These are phyloP conservation scores for Bombus waltoni DNA, from an alignment of 1,140 invertebrate species.

Conservation along the genomic window DNA sequence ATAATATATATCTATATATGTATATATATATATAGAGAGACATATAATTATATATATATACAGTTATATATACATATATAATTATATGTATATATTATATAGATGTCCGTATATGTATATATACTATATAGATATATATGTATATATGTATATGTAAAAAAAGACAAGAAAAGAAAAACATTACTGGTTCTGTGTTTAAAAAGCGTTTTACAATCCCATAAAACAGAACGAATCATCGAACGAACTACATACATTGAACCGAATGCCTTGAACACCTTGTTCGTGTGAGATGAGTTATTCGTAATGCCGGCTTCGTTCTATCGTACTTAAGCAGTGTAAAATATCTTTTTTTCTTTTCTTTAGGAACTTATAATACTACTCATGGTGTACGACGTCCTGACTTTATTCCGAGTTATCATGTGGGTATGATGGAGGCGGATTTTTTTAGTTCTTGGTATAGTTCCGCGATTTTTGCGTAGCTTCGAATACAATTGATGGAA, in stretches of 20 bases:
- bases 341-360: slow-evolving; percentile 48
- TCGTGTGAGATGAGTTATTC: slow-evolving; percentile 41
- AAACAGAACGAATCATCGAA: slow-evolving; percentile 57
- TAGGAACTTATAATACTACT: slow-evolving; percentile 80
- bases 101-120: background rate
- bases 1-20: background rate
- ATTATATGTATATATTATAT: slow-evolving; percentile 16
- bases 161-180: slow-evolving; percentile 17
- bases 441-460: background rate
- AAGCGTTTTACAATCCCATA: slow-evolving; percentile 41
- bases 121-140: background rate
- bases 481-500: background rate
- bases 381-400: slow-evolving; percentile 64
- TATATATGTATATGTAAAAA: background rate
- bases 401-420: slow-evolving; percentile 33
- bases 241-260: slow-evolving; percentile 39
- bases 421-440: slow-evolving; percentile 31
- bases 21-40: background rate
- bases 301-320: slow-evolving; percentile 52
- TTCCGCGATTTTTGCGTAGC: background rate
- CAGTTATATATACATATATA: background rate
- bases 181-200: slow-evolving; percentile 28
- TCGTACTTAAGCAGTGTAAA: slow-evolving; percentile 54
- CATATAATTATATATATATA: background rate
- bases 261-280: slow-evolving; percentile 20